These are phyloP conservation scores for Drosophila nasuta DNA, from an alignment of 1,140 invertebrate genomes.

Conservation along the genomic window DNA sequence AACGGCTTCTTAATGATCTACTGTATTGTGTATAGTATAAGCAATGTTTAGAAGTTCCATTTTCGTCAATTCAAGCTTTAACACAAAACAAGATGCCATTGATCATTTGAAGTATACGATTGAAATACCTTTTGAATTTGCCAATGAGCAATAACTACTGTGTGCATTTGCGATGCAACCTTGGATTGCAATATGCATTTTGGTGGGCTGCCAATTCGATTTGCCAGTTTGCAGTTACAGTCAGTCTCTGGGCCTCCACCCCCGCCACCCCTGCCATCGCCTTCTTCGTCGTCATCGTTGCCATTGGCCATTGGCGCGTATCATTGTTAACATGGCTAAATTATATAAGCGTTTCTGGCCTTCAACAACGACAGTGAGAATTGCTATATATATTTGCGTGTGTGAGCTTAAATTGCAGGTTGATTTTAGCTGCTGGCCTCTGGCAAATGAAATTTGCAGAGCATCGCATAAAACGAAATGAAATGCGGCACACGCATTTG, in stretches of 20 bases:
- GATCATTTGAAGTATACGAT: neutral
- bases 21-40: too few species aligned
- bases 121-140: too few species aligned
- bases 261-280: conserved; percentile 28
- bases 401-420: conserved; percentile 42
- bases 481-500: conserved; percentile 23
- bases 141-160: conserved; percentile 14
- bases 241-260: conserved; percentile 22
- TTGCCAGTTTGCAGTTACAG: conserved; percentile 13
- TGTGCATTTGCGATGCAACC: conserved; percentile 48
- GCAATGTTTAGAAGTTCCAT: too few species aligned
- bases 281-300: conserved; percentile 15
- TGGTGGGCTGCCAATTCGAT: conserved; percentile 60
- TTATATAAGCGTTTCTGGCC: conserved; percentile 48
- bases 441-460: conserved; percentile 55
- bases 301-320: conserved; percentile 47
- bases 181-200: conserved; percentile 60
- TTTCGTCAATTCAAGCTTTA: too few species aligned
- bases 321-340: conserved; percentile 69
- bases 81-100: too few species aligned
- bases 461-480: conserved; percentile 36
- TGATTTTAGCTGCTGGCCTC: conserved; percentile 39
- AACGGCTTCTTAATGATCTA: too few species aligned
- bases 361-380: neutral
- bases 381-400: neutral